Evolutionary conservation across 2,113 vertebrate species (phyloP).

Genomic region (Speoplatyrhinus poulsoni): DNA sequence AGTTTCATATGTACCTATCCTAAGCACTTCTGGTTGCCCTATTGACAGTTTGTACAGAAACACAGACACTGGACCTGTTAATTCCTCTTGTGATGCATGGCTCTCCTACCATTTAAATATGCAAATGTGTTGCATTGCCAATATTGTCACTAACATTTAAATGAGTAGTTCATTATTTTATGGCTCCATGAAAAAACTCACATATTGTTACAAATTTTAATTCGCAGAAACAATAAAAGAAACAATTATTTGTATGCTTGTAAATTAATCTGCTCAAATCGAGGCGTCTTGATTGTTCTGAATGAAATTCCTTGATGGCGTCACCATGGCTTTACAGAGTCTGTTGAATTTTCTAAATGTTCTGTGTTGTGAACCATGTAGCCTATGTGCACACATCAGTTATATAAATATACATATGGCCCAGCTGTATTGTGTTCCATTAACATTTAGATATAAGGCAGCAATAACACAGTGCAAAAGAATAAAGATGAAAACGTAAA

Average conservation of each 20-base stretch:
- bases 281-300: background rate
- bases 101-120: background rate
- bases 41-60: constrained; percentile 41
- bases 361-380: constrained; percentile 43
- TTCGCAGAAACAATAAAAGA: background rate
- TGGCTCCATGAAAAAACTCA: background rate
- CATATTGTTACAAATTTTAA: background rate
- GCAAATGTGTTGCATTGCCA: too few relatives aligned
- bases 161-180: background rate
- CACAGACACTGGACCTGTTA: constrained; percentile 46
- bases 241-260: background rate
- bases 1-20: constrained; percentile 67
- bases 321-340: constrained; percentile 38
- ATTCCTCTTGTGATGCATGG: constrained; percentile 8
- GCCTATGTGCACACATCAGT: constrained; percentile 37
- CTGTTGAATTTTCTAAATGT: constrained; percentile 59
- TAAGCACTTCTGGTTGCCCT: constrained; percentile 50
- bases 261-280: background rate
- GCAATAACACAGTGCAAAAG: constrained; percentile 45
- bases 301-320: background rate
- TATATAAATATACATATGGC: constrained; percentile 71
- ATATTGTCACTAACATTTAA: background rate
- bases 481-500: constrained; percentile 40
- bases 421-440: constrained; percentile 62
- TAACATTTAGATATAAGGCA: constrained; percentile 58